Evolutionary conservation across 2,797 vertebrate species (phyloP).

Genomic region (Lagocephalus sceleratus): DNA sequence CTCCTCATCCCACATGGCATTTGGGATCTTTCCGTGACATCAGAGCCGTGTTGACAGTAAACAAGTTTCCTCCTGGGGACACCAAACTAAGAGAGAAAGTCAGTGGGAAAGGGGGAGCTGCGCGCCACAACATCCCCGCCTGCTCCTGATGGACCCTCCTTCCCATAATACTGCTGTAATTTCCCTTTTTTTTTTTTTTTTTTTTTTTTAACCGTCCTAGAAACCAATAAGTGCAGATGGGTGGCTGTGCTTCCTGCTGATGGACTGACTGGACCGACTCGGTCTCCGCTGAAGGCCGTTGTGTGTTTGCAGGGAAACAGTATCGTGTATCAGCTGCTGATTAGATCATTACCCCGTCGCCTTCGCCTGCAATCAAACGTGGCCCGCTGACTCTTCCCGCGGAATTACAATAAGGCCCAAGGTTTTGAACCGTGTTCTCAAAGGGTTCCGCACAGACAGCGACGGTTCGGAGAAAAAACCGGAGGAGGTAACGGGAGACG

Average conservation of each 20-base stretch:
- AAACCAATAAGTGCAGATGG: neutral
- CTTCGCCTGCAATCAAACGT: neutral
- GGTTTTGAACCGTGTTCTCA: too few species aligned
- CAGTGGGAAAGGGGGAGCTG: conserved; percentile 52
- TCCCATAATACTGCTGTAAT: conserved; percentile 13
- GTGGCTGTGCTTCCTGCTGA: conserved; percentile 2
- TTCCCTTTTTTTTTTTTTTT: too few species aligned
- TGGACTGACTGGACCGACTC: neutral
- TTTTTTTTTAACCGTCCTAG: neutral
- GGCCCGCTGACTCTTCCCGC: too few species aligned
- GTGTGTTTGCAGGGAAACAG: neutral
- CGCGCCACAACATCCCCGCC: conserved; percentile 5
- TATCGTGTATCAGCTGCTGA: neutral
- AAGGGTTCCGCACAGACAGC: neutral
- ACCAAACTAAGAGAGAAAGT: conserved; percentile 37
- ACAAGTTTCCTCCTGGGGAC: conserved; percentile 68
- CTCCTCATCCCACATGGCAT: conserved; percentile 36
- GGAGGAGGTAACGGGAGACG: neutral
- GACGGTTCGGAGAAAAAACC: neutral
- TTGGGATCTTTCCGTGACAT: conserved; percentile 77
- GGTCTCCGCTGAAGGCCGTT: neutral
- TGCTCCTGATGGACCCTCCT: neutral
- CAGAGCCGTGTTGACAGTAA: conserved; percentile 68
- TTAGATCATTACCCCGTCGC: neutral
- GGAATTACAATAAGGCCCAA: neutral